Evolutionary conservation across 2,113 vertebrate genomes (phyloP).

Genomic region (Scomber scombrus): DNA sequence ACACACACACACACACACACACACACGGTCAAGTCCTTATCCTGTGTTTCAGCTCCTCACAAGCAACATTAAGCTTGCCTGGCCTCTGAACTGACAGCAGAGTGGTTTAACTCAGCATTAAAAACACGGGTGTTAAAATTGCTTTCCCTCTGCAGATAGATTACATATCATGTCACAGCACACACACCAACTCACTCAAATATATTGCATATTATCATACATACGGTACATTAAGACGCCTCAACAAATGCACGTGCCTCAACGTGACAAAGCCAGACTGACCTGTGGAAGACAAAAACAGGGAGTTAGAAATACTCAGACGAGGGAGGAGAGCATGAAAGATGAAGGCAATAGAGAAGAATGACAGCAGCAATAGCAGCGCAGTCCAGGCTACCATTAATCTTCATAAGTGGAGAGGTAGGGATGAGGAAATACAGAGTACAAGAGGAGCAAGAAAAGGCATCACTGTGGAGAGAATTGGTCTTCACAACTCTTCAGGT

Average conservation of each 20-base stretch:
- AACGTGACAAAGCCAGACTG: conserved; percentile 37
- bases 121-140: conserved; percentile 27
- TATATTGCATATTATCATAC: conserved; percentile 22
- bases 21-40: conserved; percentile 34
- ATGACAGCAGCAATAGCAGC: conserved; percentile 58
- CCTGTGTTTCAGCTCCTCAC: conserved; percentile 38
- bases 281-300: conserved; percentile 71
- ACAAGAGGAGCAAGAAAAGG: conserved; percentile 32
- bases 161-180: conserved; percentile 19
- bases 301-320: conserved; percentile 58
- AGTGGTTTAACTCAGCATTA: conserved; percentile 36
- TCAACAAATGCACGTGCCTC: not conserved
- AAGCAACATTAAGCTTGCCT: conserved; percentile 36
- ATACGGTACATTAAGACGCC: not conserved
- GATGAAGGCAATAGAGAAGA: conserved; percentile 62
- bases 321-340: conserved; percentile 38
- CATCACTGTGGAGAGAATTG: conserved; percentile 29
- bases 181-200: not conserved
- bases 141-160: conserved; percentile 22
- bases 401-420: conserved; percentile 62
- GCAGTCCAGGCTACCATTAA: conserved; percentile 41
- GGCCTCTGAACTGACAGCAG: conserved; percentile 45
- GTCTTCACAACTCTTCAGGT: conserved; percentile 17
- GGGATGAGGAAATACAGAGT: conserved; percentile 41
- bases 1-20: conserved; percentile 9